phyloP scores from a whole-genome alignment of 2,888 invertebrate genomes.

The Erebia epiphron region DNA sequence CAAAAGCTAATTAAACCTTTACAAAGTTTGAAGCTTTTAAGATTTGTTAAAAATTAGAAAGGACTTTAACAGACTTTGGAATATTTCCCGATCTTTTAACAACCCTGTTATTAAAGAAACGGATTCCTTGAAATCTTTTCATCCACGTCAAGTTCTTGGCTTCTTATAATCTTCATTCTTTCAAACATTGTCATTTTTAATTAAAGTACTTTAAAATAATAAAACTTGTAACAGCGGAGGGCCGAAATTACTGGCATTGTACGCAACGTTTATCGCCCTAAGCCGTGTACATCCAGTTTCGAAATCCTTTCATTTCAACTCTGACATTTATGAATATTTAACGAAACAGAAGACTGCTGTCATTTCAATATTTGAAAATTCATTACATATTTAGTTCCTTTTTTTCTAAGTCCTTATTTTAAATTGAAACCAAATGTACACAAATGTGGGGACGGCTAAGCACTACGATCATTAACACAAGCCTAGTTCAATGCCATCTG shows the following conservation, averaged over 20 bases:
- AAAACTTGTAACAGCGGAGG: conserved; percentile 56
- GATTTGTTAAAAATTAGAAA: conserved; percentile 57
- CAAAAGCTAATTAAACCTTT: conserved; percentile 51
- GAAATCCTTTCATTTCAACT: conserved; percentile 53
- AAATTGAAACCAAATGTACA: not conserved
- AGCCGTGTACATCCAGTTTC: conserved; percentile 48
- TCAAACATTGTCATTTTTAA: conserved; percentile 69
- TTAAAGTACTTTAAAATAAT: conserved; percentile 66
- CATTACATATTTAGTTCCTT: conserved; percentile 35
- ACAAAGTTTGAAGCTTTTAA: conserved; percentile 41
- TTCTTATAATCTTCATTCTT: conserved; percentile 65
- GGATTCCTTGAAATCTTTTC: conserved; percentile 64
- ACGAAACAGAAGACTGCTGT: conserved; percentile 41
- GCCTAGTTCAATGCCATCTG: conserved; percentile 49
- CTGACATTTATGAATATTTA: conserved; percentile 57
- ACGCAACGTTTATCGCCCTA: conserved; percentile 51
- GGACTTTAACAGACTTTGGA: conserved; percentile 39
- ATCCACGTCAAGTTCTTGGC: conserved; percentile 59
- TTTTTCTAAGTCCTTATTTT: conserved; percentile 4
- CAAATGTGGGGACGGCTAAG: not conserved
- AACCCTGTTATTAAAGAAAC: conserved; percentile 52
- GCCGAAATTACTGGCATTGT: conserved; percentile 52
- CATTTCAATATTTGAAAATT: conserved; percentile 41
- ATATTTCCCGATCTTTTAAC: conserved; percentile 44
- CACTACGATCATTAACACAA: conserved; percentile 19